phyloP scores from a whole-genome alignment of 2,113 vertebrate species.

The Cynopterus brachyotis region DNA sequence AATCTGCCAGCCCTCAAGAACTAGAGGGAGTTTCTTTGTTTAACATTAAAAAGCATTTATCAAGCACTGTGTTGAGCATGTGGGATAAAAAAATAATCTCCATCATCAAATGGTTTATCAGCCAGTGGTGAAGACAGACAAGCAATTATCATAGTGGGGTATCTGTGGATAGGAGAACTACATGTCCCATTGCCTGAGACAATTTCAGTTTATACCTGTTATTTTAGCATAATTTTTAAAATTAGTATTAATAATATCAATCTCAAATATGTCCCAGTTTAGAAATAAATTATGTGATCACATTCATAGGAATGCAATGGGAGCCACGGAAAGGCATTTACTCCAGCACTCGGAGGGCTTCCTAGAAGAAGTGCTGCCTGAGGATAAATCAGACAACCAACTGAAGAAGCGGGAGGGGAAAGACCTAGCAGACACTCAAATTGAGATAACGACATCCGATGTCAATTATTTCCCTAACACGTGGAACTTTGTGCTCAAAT shows the following conservation, averaged over 20 bases:
- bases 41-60: slow-evolving; percentile 7
- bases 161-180: background rate
- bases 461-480: background rate
- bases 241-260: background rate
- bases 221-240: background rate
- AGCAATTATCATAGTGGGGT: background rate
- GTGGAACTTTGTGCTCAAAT: background rate
- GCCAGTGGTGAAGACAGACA: background rate
- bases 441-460: background rate
- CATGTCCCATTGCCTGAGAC: background rate
- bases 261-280: background rate
- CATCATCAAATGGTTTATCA: background rate
- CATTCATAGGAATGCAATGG: background rate
- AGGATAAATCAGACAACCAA: background rate
- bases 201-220: background rate
- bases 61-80: background rate
- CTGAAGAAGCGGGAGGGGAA: background rate
- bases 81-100: background rate
- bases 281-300: background rate
- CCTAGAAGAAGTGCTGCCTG: background rate
- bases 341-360: background rate
- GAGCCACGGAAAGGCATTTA: background rate
- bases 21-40: background rate
- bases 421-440: background rate
- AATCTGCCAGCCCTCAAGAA: background rate